Conservation (phyloP, 2,797 vertebrate species). For the Hirundo rustica region DNA sequence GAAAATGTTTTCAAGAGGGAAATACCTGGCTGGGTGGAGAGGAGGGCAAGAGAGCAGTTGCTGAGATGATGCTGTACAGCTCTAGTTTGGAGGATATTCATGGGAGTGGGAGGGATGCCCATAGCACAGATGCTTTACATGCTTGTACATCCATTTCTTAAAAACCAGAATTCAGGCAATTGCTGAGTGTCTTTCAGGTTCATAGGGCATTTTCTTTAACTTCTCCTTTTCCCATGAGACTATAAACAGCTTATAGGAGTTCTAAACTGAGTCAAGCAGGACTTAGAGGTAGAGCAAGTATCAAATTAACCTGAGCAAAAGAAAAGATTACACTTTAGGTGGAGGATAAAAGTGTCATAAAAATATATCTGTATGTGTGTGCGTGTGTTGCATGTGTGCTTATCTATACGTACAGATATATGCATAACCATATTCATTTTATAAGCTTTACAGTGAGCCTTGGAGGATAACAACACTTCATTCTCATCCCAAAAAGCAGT, state of each 20-base stretch:
- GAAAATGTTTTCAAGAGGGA: background rate
- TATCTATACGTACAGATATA: no score
- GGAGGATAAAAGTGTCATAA: background rate
- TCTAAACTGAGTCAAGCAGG: background rate
- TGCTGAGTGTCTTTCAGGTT: background rate
- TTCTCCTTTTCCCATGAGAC: background rate
- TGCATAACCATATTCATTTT: background rate
- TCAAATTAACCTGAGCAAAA: background rate
- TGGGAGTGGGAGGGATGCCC: background rate
- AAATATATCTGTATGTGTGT: background rate
- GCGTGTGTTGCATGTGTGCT: fast-evolving
- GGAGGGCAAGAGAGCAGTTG: background rate
- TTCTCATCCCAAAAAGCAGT: background rate
- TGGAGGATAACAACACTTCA: background rate
- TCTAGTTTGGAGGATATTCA: background rate
- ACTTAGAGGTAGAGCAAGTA: background rate
- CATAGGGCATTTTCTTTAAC: background rate
- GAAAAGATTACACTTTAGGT: background rate
- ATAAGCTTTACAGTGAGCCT: background rate
- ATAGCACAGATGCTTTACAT: background rate
- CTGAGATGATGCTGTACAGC: fast-evolving
- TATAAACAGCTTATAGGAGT: background rate
- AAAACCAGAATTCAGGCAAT: background rate
- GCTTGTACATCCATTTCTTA: background rate
- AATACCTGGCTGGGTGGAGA: background rate